Evolutionary conservation across 2,797 vertebrate genomes (phyloP).

Genomic region (Propithecus perrieri): DNA sequence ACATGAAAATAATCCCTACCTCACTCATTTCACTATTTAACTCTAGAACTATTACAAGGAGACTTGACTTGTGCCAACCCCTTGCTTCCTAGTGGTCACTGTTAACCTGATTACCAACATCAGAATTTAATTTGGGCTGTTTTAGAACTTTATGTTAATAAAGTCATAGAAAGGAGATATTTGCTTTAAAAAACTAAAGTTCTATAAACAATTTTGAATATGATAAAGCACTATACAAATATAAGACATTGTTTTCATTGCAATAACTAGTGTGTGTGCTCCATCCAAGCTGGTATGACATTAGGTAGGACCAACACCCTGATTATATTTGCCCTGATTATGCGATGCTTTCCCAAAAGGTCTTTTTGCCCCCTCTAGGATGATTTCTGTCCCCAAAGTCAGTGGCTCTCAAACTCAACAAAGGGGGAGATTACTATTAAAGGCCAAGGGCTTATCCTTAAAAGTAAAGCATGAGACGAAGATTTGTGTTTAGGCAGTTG

Average conservation of each 20-base stretch:
- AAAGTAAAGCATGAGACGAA: neutral
- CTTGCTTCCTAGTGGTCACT: neutral
- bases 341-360: neutral
- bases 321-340: neutral
- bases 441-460: neutral
- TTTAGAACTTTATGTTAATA: neutral
- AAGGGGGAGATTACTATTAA: neutral
- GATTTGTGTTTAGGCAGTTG: neutral
- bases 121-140: neutral
- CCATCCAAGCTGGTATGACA: neutral
- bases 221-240: neutral
- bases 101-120: neutral
- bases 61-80: neutral
- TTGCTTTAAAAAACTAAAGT: neutral
- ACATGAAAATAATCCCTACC: neutral
- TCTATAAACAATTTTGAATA: neutral
- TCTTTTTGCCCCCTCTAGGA: neutral
- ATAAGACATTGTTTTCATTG: neutral
- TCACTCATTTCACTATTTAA: neutral
- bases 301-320: neutral
- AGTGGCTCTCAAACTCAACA: neutral
- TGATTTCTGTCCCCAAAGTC: neutral
- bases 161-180: neutral
- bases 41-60: neutral
- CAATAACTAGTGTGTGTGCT: neutral